Percentiles rank a stretch among this genome's conserved stretches.
These are phyloP conservation scores for Pygathrix nemaeus DNA, from an alignment of 2,113 vertebrate species.

Conservation along the genomic window DNA sequence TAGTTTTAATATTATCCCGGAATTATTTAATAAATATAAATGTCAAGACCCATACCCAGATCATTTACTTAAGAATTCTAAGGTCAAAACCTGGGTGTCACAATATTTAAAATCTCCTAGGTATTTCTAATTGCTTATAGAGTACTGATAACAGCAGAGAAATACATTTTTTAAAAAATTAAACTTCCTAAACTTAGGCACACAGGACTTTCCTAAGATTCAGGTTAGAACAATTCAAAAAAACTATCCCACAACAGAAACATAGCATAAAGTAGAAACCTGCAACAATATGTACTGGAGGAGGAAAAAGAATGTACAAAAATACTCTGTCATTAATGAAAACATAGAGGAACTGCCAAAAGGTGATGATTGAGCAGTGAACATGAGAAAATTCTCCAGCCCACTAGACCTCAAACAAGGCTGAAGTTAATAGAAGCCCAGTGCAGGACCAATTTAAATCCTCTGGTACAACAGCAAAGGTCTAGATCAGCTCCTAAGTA, in stretches of 20 bases:
- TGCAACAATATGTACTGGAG: neutral
- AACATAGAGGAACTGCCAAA: neutral
- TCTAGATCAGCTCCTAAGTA: too few relatives aligned
- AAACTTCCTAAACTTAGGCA: neutral
- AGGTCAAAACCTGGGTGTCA: neutral
- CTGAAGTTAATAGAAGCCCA: neutral
- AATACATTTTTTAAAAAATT: neutral
- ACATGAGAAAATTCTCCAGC: neutral
- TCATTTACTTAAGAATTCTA: neutral
- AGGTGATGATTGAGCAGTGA: neutral
- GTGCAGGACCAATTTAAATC: too few relatives aligned
- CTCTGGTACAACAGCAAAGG: too few relatives aligned
- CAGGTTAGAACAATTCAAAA: neutral
- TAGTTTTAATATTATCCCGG: neutral
- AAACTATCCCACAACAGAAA: neutral
- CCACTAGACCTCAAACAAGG: neutral
- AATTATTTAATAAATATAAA: neutral
- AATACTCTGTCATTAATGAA: neutral
- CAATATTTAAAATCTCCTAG: neutral
- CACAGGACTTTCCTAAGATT: neutral
- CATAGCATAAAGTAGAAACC: neutral
- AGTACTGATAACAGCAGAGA: neutral
- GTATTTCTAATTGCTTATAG: neutral
- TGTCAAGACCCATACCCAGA: neutral
- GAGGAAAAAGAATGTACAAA: neutral